Conservation (phyloP, 1,140 invertebrate species). For the Macrocentrus cingulum region DNA sequence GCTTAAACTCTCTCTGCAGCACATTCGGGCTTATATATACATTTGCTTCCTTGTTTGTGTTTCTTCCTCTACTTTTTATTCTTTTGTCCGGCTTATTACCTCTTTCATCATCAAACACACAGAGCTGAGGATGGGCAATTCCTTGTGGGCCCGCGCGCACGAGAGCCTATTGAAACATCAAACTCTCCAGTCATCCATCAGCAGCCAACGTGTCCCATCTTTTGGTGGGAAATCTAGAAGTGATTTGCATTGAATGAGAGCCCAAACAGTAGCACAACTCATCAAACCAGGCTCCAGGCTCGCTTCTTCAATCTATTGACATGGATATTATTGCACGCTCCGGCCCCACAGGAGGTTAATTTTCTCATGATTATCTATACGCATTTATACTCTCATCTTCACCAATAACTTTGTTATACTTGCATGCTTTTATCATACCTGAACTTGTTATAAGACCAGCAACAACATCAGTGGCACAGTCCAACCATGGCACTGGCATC, state of each 20-base stretch:
- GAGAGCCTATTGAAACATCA: conserved; percentile 25
- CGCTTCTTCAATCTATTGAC: conserved; percentile 9
- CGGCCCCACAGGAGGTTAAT: conserved; percentile 52
- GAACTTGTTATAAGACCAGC: too few relatives aligned
- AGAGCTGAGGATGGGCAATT: not conserved
- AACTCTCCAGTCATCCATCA: conserved; percentile 19
- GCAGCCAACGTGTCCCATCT: not conserved
- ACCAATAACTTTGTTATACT: too few relatives aligned
- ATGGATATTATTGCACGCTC: conserved; percentile 27
- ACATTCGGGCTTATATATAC: too few relatives aligned
- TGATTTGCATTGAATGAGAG: conserved; percentile 47
- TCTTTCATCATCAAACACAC: too few relatives aligned
- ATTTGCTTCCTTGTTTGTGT: conserved; percentile 12
- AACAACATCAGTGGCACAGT: conserved; percentile 52
- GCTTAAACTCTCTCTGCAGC: too few relatives aligned
- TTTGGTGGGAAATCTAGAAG: not conserved
- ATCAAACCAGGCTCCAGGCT: conserved; percentile 16
- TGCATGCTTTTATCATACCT: too few relatives aligned
- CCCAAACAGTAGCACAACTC: conserved; percentile 24
- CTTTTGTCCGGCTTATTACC: conserved; percentile 16
- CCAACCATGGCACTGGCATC: conserved; percentile 52
- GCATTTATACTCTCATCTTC: too few relatives aligned
- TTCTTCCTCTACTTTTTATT: not conserved
- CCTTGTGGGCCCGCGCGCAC: too few relatives aligned
- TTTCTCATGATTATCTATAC: conserved; percentile 61